Evolutionary conservation across 2,113 vertebrate species (phyloP).

Genomic region (Hyperopisus bebe): DNA sequence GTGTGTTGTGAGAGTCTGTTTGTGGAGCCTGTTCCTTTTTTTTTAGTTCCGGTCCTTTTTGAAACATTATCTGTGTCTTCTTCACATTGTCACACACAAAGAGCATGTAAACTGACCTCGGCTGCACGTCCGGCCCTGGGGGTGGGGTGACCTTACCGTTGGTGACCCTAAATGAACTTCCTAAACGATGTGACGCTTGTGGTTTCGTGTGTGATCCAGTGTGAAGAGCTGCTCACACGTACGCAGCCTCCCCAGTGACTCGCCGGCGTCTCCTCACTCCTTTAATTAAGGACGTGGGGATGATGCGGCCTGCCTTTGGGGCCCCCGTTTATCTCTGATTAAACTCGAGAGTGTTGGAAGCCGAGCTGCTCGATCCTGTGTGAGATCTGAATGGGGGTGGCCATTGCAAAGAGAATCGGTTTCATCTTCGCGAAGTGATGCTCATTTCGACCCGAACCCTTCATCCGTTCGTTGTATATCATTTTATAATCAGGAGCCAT

Average conservation of each 20-base stretch:
- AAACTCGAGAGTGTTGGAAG: conserved; percentile 26
- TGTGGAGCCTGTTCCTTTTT: neutral
- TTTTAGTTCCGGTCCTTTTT: neutral
- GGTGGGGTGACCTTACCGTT: neutral
- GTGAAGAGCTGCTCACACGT: neutral
- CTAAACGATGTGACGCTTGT: neutral
- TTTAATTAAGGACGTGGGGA: conserved; percentile 38
- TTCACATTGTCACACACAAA: neutral
- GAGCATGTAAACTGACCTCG: neutral
- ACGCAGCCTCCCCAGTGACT: neutral
- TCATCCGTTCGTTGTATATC: neutral
- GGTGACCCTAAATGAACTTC: neutral
- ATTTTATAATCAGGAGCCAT: neutral
- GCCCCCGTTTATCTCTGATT: conserved; percentile 32
- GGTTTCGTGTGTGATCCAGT: neutral
- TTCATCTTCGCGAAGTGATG: neutral
- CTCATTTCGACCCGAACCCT: neutral
- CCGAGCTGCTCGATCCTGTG: neutral
- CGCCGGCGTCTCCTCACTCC: conserved; percentile 17
- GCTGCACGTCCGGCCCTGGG: neutral
- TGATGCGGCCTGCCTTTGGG: conserved; percentile 26
- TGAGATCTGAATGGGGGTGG: neutral
- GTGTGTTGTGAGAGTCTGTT: neutral
- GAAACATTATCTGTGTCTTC: neutral
- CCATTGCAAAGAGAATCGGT: neutral